Evolutionary conservation across 2,888 invertebrate genomes (phyloP), one percentile per base, ranked within the genome.

Genomic region (Catocala nupta): DNA sequence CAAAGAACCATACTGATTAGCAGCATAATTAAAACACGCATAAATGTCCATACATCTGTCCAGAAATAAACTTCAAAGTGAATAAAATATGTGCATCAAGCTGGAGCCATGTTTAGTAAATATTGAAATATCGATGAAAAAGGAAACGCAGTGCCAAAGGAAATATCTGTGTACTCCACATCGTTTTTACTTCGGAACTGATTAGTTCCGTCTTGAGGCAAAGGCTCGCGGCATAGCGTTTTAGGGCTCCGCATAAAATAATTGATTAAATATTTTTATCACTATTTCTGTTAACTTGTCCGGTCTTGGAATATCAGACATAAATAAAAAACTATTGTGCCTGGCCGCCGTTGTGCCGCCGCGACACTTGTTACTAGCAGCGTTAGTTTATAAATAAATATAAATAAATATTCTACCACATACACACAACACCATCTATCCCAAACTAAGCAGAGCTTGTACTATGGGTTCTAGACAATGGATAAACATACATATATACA

Each of bases 161-260:
- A n/a, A 45, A 44, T 39, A 13, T 51, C 49, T 39, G 39, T 49
- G 34, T 8, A 43, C 10, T 47, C 43, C 33, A 62, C 6, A 16
- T 42, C 36, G 11, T 47, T 51, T 58, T 59, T 63, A 36, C 57
- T 16, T 55, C 51, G 9, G 25, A 57, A 51, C 48, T 67, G 51
- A 67, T 67, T 63, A 63, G 63, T 57, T 63, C 67, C 51, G 52
- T 55, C 67, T 33, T 51, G 16, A 36, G 50, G 9, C 43, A 51
- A 61, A 55, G 39, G 55, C 45, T 34, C 4, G 33, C 9, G 12
- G 47, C 5, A 55, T 6, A 42, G 50, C 11, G 25, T 55, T 63
- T 63, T 63, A 55, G 54, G 12, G 55, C 39, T 58, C 52, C 43
- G n/a, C 34, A 12, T 7, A 7, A 36, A 47, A 36, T 43, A 13